Evolutionary conservation across 2,888 invertebrate genomes (phyloP), one percentile per base, ranked within the genome.

Genomic region (Chymomyza amoena): DNA sequence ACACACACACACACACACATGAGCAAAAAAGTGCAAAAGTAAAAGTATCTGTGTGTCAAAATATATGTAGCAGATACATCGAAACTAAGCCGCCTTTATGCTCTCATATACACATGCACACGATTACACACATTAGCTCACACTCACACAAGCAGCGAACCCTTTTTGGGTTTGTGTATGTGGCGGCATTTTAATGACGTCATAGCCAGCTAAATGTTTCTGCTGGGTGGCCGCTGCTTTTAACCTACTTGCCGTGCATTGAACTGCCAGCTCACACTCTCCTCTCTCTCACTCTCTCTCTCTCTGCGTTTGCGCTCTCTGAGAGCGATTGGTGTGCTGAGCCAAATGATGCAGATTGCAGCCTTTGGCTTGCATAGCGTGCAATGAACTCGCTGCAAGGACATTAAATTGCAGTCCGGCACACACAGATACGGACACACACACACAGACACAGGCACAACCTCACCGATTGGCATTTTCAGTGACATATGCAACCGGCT

Each of bases 371-470:
- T 1, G 16, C 54, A 20, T 54, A 16, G 25, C 70, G 76, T 76
- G 66, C 87, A 82, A 75, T 84, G 87, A 84, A 87, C 84, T 77
- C 75, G 62, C 54, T 75, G 85, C 83, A 84, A 84, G 87, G 87
- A 75, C 81, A 79, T 73, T 84, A 32, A n/a, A 4, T 28, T 59
- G n/a, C 28, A n/a, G 80, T 69, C 68, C 20, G 51, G 64, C 59
- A 59, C 28, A 66, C 25, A 69, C 56, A 67, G 51, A 54, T 50
- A 66, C 61, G 57, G 45, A 62, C 28, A 56, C 54, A 62, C 16
- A 64, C 56, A 45, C 56, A 62, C 50, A 65, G 50, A 45, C 66
- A 39, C 61, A 64, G 28, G 66, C 52, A 61, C 15, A 63, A 1
- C 18, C 45, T 25, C 60, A 25, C 64, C 57, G 59, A 62, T 66